phyloP scores from a whole-genome alignment of 30 jellyfish, hydroid and myxozoan species.

The Aurelia coerulea region DNA sequence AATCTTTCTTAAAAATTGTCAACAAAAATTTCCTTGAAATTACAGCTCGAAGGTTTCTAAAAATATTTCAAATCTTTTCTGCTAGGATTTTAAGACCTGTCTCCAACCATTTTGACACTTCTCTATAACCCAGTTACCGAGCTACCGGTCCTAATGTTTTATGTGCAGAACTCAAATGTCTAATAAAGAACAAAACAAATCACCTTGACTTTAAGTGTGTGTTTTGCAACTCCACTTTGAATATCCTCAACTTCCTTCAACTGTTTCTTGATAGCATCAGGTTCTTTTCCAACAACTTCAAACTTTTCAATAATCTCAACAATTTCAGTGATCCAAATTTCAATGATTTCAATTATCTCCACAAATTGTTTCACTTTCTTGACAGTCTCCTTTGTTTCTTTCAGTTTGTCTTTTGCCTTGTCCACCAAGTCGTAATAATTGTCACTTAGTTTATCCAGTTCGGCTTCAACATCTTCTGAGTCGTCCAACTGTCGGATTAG shows the following conservation, averaged over 20 bases:
- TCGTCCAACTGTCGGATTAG: slow-evolving; percentile 87
- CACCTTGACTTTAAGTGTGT: slow-evolving; percentile 45
- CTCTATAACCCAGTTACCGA: too few species aligned
- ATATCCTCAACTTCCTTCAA: slow-evolving; percentile 66
- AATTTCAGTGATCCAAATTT: slow-evolving; percentile 79
- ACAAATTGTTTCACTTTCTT: slow-evolving; percentile 69
- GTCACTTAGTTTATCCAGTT: slow-evolving; percentile 91
- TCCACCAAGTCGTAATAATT: slow-evolving; percentile 77
- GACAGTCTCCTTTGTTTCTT: slow-evolving; percentile 67
- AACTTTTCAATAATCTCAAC: slow-evolving; percentile 2
- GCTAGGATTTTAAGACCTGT: too few species aligned
- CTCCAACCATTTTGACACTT: too few species aligned
- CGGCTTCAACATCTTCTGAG: slow-evolving; percentile 86
- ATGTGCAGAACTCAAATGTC: too few species aligned
- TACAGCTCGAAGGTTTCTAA: too few species aligned
- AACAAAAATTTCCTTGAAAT: too few species aligned
- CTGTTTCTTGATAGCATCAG: slow-evolving; percentile 73
- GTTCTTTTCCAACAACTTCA: slow-evolving; percentile 67
- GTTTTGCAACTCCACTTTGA: slow-evolving; percentile 27
- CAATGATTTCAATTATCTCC: slow-evolving; percentile 77
- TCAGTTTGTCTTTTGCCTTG: slow-evolving; percentile 77
- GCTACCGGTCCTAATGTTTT: too few species aligned
- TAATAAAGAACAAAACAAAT: too few species aligned
- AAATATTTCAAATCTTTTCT: too few species aligned
- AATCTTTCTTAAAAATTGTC: too few species aligned